A percentile compares a stretch with the other conserved stretches of the same genome.
These are phyloP conservation scores for Panthera leo DNA, from an alignment of 2,113 vertebrate genomes.

Conservation along the genomic window DNA sequence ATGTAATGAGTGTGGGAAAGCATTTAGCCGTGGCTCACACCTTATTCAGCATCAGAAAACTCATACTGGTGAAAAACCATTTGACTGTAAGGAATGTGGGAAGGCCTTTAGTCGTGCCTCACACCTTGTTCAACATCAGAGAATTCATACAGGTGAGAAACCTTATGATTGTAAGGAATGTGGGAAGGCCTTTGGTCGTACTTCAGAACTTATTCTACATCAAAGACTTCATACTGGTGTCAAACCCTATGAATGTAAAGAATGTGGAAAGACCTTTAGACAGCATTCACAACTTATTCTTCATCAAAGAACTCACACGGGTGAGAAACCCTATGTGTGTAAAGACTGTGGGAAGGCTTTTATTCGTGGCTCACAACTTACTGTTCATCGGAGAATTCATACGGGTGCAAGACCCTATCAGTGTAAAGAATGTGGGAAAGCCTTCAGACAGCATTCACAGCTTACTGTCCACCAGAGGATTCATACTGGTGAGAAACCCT, in stretches of 20 bases:
- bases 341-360: constrained; percentile 88
- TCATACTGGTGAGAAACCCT: constrained; percentile 81
- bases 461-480: constrained; percentile 77
- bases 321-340: constrained; percentile 85
- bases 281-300: constrained; percentile 84
- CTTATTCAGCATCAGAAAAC: constrained; percentile 67
- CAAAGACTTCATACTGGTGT: constrained; percentile 72
- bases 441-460: constrained; percentile 71
- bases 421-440: constrained; percentile 79
- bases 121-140: constrained; percentile 71
- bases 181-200: constrained; percentile 74
- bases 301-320: constrained; percentile 77
- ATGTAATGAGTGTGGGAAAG: constrained; percentile 58
- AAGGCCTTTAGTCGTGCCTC: constrained; percentile 67
- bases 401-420: constrained; percentile 78
- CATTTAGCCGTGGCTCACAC: constrained; percentile 31
- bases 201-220: constrained; percentile 72
- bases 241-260: constrained; percentile 75
- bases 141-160: constrained; percentile 75
- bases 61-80: constrained; percentile 64
- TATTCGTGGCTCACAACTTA: constrained; percentile 82
- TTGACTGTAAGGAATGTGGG: constrained; percentile 64
- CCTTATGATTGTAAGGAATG: constrained; percentile 72
- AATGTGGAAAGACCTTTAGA: constrained; percentile 74
- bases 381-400: constrained; percentile 78